Base-by-base conservation (phyloP, 92 coral and sea anemone genomes). In the Virgularia gustaviana region DNA sequence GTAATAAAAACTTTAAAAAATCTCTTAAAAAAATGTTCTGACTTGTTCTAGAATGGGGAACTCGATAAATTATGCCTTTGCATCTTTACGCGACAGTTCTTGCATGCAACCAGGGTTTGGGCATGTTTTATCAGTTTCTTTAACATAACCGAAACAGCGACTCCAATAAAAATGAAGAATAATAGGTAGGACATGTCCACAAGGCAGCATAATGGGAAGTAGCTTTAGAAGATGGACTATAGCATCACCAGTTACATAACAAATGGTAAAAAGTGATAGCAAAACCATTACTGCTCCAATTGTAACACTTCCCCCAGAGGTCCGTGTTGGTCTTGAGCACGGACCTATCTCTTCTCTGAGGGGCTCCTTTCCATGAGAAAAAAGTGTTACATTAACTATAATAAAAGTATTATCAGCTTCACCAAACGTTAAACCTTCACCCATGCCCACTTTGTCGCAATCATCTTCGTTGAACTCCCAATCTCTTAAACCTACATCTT, bases 231-330 rank as follows among this genome's bases (percentile, higher is more conserved):
- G 71, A 49, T 78, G 55, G 32, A 61, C 63, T 9, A 86, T 72
- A 11, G 90, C 90, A 49, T 82, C 79, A 29, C 77, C 84, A 30
- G 90, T 53, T 15, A 86, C 53, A 61, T 81, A n/a, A 65, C 49
- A 77, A 76, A 81, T 76, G 0, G 81, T 49, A 31, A 81, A 86
- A 28, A 86, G 71, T 9, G 84, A 83, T 20, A 86, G 49, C 38
- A 86, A 68, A 35, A 82, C 86, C 83, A 86, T 86, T 16, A 52
- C 37, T 37, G 87, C 19, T 25, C 82, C 90, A 34, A 86, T 37
- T 20, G 86, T 76, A 24, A 86, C 85, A 22, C 38, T 78, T 9
- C 82, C 76, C 0, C 32, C 55, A 22, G 81, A 75, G 72, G 38
- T 76, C 84, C 52, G n/a, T n/a, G n/a, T n/a, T n/a, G n/a, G n/a